Evolutionary conservation across 2,113 vertebrate species (phyloP).

Genomic region (Callaeas wilsoni): DNA sequence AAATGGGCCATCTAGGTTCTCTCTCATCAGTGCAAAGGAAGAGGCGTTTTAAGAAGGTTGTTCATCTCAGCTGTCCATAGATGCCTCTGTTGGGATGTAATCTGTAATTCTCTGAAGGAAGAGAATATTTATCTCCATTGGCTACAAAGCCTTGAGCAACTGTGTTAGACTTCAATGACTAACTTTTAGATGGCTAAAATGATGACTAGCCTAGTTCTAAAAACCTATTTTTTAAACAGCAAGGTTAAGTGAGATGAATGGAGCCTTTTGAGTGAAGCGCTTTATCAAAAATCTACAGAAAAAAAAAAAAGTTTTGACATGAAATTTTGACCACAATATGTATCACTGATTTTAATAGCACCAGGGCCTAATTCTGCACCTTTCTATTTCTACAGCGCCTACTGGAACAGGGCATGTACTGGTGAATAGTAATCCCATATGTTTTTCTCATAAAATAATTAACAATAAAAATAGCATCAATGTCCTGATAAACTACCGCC

Average conservation of each 20-base stretch:
- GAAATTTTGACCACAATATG: background rate
- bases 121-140: background rate
- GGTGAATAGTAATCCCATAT: background rate
- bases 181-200: constrained; percentile 34
- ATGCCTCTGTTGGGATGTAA: background rate
- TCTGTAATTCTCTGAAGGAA: background rate
- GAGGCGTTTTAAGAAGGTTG: background rate
- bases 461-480: background rate
- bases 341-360: background rate
- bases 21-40: background rate
- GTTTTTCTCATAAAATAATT: background rate
- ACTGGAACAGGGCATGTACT: background rate
- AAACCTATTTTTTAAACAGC: constrained; percentile 36
- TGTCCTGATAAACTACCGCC: background rate
- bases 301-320: background rate
- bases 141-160: constrained; percentile 10
- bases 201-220: constrained; percentile 2
- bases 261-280: background rate
- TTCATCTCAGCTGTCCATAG: background rate
- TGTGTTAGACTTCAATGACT: constrained; percentile 17
- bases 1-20: background rate
- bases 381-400: background rate
- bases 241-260: constrained; percentile 16
- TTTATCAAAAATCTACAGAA: background rate
- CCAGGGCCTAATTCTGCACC: background rate